Base-by-base conservation (phyloP, 35 echinoderm and acorn worm species). In the Amphiura filiformis region DNA sequence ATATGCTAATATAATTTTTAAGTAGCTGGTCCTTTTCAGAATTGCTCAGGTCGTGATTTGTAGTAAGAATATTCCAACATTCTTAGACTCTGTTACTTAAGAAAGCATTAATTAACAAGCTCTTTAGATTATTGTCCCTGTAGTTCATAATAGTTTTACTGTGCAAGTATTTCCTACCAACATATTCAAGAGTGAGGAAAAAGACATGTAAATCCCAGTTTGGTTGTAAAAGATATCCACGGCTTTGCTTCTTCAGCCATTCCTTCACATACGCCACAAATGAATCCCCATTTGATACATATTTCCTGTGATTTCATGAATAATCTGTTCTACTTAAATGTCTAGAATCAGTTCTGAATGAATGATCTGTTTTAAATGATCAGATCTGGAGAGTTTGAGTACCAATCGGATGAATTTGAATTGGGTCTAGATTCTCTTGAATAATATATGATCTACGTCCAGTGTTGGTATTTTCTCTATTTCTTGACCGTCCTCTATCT, bases 191-290 rank as follows among this genome's bases (percentile, higher is more conserved):
- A 31, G 44, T 1, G 0, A 20, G 38, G 34, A 83, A 83, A 13
- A 83, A 83, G 26, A 83, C 4, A 41, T 83, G 52, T 0, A 83
- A 22, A 26, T 47, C 81, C 40, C 52, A 39, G 7, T 14, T 47
- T 0, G 30, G 39, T 32, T 31, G 23, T 30, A 83, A 57, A 23
- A 83, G 49, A 47, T 28, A 39, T 47, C 81, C 39, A 23, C 81
- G 0, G 52, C 49, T 83, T 83, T 49, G 81, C 31, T 39, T 42
- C 32, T 13, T 36, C 20, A 83, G 31, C 81, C 38, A 83, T 22
- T 83, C 38, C 40, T 83, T 83, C 31, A 28, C 52, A 30, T 83
- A 81, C 31, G 34, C 23, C 28, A 81, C 1, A 81, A 81, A 81
- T 37, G 79, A 37, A 23, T 39, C 79, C 1, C n/a, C n/a, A n/a